Base-by-base conservation (phyloP, 2,888 invertebrate species). In the Neoitamus cyanurus region DNA sequence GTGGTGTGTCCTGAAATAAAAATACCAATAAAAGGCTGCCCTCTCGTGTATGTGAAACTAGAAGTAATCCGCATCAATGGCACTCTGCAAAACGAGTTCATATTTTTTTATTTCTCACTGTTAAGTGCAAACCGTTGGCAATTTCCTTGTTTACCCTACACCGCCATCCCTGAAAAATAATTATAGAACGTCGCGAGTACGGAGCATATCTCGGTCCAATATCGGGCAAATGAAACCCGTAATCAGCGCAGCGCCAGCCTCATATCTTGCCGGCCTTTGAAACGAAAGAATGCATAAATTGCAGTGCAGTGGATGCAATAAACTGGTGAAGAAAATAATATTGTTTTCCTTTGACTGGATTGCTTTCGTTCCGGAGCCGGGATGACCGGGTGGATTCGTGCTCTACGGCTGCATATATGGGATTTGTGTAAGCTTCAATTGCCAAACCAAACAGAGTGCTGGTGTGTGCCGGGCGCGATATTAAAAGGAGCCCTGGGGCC, bases 221-320 rank as follows among this genome's bases (percentile, higher is more conserved):
- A 36, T 73, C 11, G 20, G 36, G 7, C 13, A 73, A 73, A 73
- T 73, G 36, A 73, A 73, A 73, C 36, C 20, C 36, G 73, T 20
- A 73, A 34, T 34, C 73, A 36, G 36, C 73, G 11, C 34, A 34
- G 75, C 25, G 58, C 75, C 20, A n/a, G 28, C 42, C 25, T 31
- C 20, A 46, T 75, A 42, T 75, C 75, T 75, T 9, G 42, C 20
- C 25, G 58, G 42, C 42, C 73, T 42, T 75, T 75, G 75, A 75
- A 75, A 42, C 46, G 75, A 75, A 75, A 75, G 75, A 75, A 75
- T 75, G 75, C 75, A 75, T 75, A 75, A 75, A 75, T 75, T 75
- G 75, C 75, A 75, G 25, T 25, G 42, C 42, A 25, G 28, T 25
- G 25, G 11, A 75, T 20, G 75, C 75, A 75, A 75, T 75, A 75